Base-by-base conservation (phyloP, 2,113 vertebrate species). In the Crotalus viridis region DNA sequence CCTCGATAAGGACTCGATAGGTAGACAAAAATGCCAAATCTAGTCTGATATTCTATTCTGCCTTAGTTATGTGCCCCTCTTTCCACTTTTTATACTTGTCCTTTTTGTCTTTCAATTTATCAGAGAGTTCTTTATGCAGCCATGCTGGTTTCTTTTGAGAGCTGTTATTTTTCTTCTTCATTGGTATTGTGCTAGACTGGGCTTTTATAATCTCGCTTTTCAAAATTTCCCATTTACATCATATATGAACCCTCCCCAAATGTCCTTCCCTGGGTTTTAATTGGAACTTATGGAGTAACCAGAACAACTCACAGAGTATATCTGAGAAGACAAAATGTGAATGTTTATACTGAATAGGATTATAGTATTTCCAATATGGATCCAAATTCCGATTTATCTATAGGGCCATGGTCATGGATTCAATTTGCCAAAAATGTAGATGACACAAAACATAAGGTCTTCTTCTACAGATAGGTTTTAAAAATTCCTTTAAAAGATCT, bases 141-240 rank as follows among this genome's bases (percentile, higher is more conserved):
- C 48, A 51, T 9, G 48, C 48, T 51, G 8, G 48, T 8, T 48
- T 48, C 48, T 48, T 48, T 8, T 48, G 48, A 48, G 48, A 48
- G 48, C 48, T 48, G 48, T 51, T 51, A 51, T 51, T 51, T 51
- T 51, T 51, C 48, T 51, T 51, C 48, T 51, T 51, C 8, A 1
- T 9, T 51, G 7, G 48, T 51, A 51, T 51, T 51, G 48, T 51
- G 48, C 1, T 51, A 51, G 48, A 51, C 48, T 51, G 7, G 48
- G 48, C 48, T 51, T 9, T 51, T 9, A 51, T 51, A 51, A 9
- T 9, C 48, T 51, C 48, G 9, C 48, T 51, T 51, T 51, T 51
- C 8, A 51, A 51, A 51, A 51, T 51, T 51, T 51, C 48, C 48
- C 7, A 0, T 0, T 0, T 0, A 51, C 4, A 24, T 59, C 26